Conservation (phyloP, 2,888 invertebrate species). For the Phaonia tiefii region DNA sequence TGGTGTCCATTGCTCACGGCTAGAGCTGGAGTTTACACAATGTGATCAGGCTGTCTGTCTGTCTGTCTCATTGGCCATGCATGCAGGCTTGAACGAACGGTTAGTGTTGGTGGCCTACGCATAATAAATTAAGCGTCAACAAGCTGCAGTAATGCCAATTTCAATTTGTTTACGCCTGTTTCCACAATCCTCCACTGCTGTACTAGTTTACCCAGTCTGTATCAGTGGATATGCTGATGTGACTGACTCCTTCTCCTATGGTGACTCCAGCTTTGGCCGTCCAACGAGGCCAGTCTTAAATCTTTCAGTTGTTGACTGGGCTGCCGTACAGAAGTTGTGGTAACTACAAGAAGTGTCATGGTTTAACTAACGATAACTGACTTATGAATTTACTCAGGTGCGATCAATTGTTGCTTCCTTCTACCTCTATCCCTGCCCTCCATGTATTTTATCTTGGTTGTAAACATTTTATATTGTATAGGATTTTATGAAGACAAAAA, state of each 20-base stretch:
- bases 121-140: conserved; percentile 78
- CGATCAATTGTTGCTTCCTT: conserved; percentile 61
- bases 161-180: conserved; percentile 72
- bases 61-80: not conserved
- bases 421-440: not conserved
- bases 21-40: conserved; percentile 36
- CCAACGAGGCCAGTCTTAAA: conserved; percentile 53
- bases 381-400: conserved; percentile 68
- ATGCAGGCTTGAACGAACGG: not conserved
- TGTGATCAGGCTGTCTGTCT: conserved; percentile 39
- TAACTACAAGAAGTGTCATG: conserved; percentile 61
- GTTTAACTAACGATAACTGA: conserved; percentile 68
- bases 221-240: not conserved
- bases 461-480: not conserved
- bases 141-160: conserved; percentile 78
- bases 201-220: not conserved
- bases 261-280: not conserved
- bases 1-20: conserved; percentile 45
- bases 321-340: conserved; percentile 62
- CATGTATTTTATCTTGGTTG: not conserved
- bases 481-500: not conserved
- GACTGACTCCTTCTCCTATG: not conserved
- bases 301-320: conserved; percentile 39
- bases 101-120: conserved; percentile 67
- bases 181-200: conserved; percentile 19